Conservation (phyloP, 2,888 invertebrate genomes). For the Synergus umbraculus region DNA sequence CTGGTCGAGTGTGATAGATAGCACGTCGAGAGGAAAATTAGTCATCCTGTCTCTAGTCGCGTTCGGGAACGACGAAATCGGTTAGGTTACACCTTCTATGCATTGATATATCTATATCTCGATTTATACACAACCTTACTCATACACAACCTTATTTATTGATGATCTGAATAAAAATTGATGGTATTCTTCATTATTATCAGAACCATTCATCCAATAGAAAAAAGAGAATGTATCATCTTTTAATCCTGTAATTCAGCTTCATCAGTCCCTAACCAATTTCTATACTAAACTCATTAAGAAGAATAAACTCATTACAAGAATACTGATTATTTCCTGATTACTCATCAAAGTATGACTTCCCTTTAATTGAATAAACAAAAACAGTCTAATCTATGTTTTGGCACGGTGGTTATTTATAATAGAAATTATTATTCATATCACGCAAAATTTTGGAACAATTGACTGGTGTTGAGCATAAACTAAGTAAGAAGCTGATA, state of each 20-base stretch:
- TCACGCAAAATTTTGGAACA: background rate
- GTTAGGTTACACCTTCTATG: conserved; percentile 14
- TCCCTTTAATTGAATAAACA: too few species aligned
- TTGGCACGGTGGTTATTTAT: too few species aligned
- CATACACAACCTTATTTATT: background rate
- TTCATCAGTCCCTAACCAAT: too few species aligned
- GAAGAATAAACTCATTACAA: too few species aligned
- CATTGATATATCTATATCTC: conserved; percentile 16
- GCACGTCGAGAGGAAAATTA: conserved; percentile 49
- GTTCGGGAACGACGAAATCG: conserved; percentile 11
- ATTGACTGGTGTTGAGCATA: background rate
- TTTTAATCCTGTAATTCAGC: too few species aligned
- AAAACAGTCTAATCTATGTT: too few species aligned
- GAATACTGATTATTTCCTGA: too few species aligned
- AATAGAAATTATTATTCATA: too few species aligned
- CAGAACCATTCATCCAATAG: too few species aligned
- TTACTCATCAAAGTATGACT: too few species aligned
- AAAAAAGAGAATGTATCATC: too few species aligned
- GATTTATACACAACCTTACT: background rate
- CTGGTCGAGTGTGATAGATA: conserved; percentile 50
- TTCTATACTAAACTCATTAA: too few species aligned
- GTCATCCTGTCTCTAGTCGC: conserved; percentile 46
- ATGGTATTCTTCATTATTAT: background rate
- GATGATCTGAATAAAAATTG: background rate
- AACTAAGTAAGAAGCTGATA: background rate